Conservation (phyloP, 2,113 vertebrate species). For the Ifrita kowaldi region DNA sequence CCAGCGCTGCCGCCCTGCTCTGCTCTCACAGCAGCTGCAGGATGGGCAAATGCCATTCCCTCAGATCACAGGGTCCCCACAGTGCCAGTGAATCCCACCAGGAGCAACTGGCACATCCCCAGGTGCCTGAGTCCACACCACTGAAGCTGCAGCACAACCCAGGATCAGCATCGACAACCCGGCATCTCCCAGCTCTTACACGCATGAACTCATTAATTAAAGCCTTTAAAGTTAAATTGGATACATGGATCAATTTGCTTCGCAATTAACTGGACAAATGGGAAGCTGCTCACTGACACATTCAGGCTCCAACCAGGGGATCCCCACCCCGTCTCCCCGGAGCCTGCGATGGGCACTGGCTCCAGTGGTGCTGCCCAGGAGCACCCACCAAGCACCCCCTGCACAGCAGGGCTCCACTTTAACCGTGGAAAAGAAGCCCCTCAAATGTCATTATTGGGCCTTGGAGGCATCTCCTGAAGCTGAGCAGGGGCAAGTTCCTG, state of each 20-base stretch:
- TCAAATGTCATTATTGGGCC: neutral
- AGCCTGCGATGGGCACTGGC: neutral
- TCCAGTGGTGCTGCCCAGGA: neutral
- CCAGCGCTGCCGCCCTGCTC: fast-evolving
- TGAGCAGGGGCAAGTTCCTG: neutral
- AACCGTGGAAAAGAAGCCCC: neutral
- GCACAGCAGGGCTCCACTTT: fast-evolving
- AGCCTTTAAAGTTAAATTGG: neutral
- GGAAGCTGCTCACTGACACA: neutral
- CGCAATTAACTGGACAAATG: neutral
- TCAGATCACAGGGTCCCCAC: fast-evolving
- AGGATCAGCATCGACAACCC: fast-evolving
- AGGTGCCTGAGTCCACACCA: fast-evolving
- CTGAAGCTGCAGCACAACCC: neutral
- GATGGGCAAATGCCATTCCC: fast-evolving
- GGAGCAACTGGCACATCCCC: neutral
- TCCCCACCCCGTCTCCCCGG: neutral
- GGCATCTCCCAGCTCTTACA: neutral
- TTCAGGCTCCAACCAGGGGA: neutral
- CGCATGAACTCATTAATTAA: neutral
- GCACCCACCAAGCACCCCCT: neutral
- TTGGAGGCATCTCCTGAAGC: neutral
- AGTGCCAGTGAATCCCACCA: fast-evolving
- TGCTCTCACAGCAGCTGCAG: neutral
- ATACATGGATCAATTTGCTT: neutral